Conservation (phyloP, 92 coral and sea anemone genomes). For the Bergia puertoricense region DNA sequence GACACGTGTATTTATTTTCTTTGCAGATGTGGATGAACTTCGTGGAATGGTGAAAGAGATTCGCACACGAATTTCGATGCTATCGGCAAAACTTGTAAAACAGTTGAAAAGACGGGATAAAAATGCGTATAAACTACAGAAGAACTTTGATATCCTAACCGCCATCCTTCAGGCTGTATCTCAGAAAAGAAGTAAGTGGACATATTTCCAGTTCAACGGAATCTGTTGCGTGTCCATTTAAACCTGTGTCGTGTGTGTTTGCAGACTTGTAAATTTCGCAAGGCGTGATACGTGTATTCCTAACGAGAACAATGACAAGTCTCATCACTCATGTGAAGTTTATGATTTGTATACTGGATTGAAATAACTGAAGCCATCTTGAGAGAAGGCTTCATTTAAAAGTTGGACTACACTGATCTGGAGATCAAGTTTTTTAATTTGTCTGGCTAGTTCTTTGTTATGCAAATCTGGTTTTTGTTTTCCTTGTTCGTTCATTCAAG, state of each 20-base stretch:
- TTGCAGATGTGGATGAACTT: constrained; percentile 79
- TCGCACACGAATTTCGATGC: constrained; percentile 87
- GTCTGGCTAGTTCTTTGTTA: constrained; percentile 23
- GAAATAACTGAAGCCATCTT: background rate
- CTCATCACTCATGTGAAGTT: background rate
- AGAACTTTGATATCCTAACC: constrained; percentile 91
- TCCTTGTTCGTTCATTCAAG: constrained; percentile 24
- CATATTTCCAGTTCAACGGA: background rate
- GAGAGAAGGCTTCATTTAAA: background rate
- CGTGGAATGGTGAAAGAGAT: constrained; percentile 82
- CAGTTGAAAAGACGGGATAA: constrained; percentile 95
- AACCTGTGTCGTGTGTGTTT: constrained; percentile 15
- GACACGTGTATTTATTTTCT: constrained; percentile 38
- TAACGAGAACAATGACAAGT: background rate
- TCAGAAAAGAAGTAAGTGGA: constrained; percentile 90
- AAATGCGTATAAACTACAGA: constrained; percentile 93
- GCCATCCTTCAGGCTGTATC: constrained; percentile 99
- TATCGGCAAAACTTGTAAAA: constrained; percentile 90
- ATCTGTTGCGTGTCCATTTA: constrained; percentile 1
- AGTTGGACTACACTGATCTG: background rate
- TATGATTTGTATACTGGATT: background rate
- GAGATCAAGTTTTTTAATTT: background rate
- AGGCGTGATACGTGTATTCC: background rate
- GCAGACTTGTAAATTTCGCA: background rate
- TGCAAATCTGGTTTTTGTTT: constrained; percentile 30